Evolutionary conservation across 2,797 vertebrate genomes (phyloP), one percentile per base, ranked within the genome.

Genomic region (Poecilia picta): DNA sequence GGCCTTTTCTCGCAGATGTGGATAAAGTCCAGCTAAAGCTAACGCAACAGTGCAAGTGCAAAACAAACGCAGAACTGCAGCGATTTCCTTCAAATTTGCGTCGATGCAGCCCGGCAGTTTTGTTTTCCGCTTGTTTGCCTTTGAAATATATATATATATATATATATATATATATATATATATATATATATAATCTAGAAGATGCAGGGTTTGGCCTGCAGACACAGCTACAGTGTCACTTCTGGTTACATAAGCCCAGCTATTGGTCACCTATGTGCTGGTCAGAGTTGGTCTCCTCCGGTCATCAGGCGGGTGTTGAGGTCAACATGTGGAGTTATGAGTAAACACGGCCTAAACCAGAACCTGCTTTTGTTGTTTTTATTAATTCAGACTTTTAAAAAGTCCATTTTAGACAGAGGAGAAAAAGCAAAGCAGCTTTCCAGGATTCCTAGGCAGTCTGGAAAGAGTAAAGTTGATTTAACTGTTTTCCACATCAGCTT

Each of bases 151-250:
- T 81, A 57, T 59, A 72, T n/a, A n/a, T n/a, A n/a, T n/a, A n/a
- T n/a, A n/a, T n/a, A n/a, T n/a, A n/a, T n/a, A n/a, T n/a, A n/a
- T n/a, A n/a, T n/a, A n/a, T n/a, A n/a, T n/a, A n/a, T n/a, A n/a
- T n/a, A n/a, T n/a, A n/a, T n/a, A n/a, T n/a, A n/a, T n/a, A n/a
- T n/a, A n/a, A n/a, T n/a, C n/a, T n/a, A n/a, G n/a, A n/a, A n/a
- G n/a, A n/a, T n/a, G 82, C 81, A 78, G 79, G 76, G 82, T 88
- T 86, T 85, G 90, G 90, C 90, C 89, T 89, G 84, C 20, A 87
- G 87, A 88, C 88, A 85, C 76, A 80, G 82, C 49, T 78, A 89
- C 85, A 59, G 57, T 87, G 82, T 77, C 87, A 88, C 82, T 86
- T 84, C 74, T 5, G 85, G 86, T 85, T 92, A 85, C 87, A 88